Base-by-base conservation (phyloP, 1,140 invertebrate genomes). In the Proctacanthus coquilletti region DNA sequence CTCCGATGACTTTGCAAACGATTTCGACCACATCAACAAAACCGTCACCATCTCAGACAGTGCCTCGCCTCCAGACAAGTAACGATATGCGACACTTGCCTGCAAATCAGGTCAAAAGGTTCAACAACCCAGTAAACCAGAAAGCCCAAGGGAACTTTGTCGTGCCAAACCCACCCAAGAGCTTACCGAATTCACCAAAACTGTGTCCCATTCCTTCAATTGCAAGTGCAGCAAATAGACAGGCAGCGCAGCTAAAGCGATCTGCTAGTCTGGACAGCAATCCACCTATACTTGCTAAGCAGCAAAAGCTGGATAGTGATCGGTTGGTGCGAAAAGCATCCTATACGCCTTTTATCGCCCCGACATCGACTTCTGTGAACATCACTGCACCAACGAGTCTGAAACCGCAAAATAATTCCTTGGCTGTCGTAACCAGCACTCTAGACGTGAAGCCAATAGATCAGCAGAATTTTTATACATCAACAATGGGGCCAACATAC, bases 191-290 rank as follows among this genome's bases (percentile, higher is more conserved):
- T 19, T 10, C 48, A 21, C 0, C 42, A 42, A 35, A 35, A 35
- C 34, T 19, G 9, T 19, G 8, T 21, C 34, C 55, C 11, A 56
- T 56, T 30, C 49, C 49, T 8, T 55, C 55, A 5, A 58, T 58
- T 23, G 55, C 55, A 43, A 58, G 55, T 36, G 36, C 54, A 5
- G 52, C 49, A 31, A 52, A 57, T 38, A 55, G 56, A 42, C 41
- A 45, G 8, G 18, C 35, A n/a, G 29, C 34, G 18, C 48, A 46
- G 36, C 42, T 53, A 2, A 58, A 58, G 37, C 44, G 55, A 4
- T 49, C 55, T 2, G 29, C 47, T 3, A 52, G 50, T 6, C 37
- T 58, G 21, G 55, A 58, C 36, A 34, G 43, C 1, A 43, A 25
- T 9, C 38, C 21, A 18, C 10, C 45, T 36, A 50, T 13, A 8